A percentile compares a stretch with the other conserved stretches of the same genome.
phyloP scores from a whole-genome alignment of 2,113 vertebrate genomes.

The Rhineura floridana region DNA sequence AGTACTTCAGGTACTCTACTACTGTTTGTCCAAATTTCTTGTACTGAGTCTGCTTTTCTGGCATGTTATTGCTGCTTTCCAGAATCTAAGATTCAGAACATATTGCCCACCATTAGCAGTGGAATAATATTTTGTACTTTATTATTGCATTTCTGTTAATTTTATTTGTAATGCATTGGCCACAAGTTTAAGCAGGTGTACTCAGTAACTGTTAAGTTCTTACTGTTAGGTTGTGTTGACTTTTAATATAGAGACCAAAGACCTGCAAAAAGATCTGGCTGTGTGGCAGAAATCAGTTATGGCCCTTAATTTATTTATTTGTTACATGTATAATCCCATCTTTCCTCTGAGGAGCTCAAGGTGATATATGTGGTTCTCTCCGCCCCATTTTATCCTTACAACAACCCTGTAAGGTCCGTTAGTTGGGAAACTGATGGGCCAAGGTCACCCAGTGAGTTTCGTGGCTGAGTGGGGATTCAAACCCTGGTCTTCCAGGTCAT shows the following conservation, averaged over 20 bases:
- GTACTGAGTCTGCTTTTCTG: background rate
- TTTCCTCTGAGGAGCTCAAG: no score
- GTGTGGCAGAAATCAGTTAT: background rate
- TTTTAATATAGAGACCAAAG: background rate
- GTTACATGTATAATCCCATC: no score
- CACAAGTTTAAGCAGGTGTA: background rate
- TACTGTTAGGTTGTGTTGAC: background rate
- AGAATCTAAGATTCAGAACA: background rate
- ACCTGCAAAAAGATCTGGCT: background rate
- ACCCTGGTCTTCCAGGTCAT: no score
- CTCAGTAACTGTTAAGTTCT: background rate
- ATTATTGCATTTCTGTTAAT: background rate
- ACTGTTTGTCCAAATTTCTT: background rate
- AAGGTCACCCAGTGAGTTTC: no score
- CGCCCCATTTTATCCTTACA: no score
- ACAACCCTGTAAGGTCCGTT: no score
- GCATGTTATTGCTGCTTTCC: background rate
- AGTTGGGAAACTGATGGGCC: no score
- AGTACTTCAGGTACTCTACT: conserved; percentile 8
- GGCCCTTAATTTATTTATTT: no score
- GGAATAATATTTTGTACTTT: background rate
- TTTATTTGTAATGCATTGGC: background rate
- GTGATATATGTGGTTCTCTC: no score
- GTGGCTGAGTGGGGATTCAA: no score
- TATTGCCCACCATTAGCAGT: background rate